Evolutionary conservation across 2,888 invertebrate genomes (phyloP), one percentile per base, ranked within the genome.

Genomic region (Ariolimax columbianus): DNA sequence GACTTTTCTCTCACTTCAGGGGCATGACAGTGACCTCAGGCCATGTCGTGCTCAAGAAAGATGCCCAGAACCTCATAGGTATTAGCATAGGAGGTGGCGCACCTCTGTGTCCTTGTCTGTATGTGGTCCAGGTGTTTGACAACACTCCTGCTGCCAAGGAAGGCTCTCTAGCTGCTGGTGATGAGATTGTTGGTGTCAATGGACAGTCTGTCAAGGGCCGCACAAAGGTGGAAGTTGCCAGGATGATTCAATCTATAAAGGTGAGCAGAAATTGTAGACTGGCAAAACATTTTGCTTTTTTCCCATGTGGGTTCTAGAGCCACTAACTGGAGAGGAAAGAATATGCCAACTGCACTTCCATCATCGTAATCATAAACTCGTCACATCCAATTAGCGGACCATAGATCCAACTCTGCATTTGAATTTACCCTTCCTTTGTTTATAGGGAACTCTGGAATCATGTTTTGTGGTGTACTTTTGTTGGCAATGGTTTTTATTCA

Each of bases 91-190:
- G 99, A 0, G 99, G 99, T 0, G 94, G 94, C 7, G 93, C 38
- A 97, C 99, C 7, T 94, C 97, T 93, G 81, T 99, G 99, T 91
- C 99, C 99, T 0, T 99, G 99, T 93, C 95, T 99, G 11, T 99
- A 99, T 93, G 98, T 99, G 88, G 99, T 99, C 0, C 99, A 99
- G 96, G 97, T 97, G 93, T 99, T 99, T 92, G 99, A 99, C 94
- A 98, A 98, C 92, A 99, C 99, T 0, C 98, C 99, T 19, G 98
- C 99, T 0, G 96, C 97, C 0, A 96, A 96, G 90, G 99, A 99
- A 93, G 99, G 98, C 0, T 98, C 98, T 0, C 94, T 99, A 9
- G 98, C 98, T 93, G 91, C 98, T 83, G 99, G 99, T 0, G 99
- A 99, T 94, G 99, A 99, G 94, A 95, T 99, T 85, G 97, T 98